phyloP scores from a whole-genome alignment of 2,113 vertebrate genomes.

The Eolophus roseicapilla region DNA sequence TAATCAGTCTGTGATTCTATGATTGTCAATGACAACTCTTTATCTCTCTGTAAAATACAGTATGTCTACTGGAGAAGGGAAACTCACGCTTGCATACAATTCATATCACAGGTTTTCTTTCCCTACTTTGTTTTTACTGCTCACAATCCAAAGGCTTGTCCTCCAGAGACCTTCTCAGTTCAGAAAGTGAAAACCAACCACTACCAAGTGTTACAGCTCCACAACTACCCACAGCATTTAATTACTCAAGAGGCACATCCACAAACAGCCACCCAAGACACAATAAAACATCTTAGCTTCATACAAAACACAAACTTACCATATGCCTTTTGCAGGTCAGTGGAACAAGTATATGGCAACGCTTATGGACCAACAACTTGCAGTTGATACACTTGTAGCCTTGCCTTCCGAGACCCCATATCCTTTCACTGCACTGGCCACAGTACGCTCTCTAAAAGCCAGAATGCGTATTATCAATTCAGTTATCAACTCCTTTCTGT shows the following conservation, averaged over 20 bases:
- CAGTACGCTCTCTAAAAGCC: constrained; percentile 87
- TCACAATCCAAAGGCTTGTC: background rate
- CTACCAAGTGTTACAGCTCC: background rate
- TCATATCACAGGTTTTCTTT: background rate
- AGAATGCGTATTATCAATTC: background rate
- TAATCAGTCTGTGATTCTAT: background rate
- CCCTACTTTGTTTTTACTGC: background rate
- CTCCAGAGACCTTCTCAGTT: background rate
- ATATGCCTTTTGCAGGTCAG: constrained; percentile 98
- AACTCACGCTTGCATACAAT: background rate
- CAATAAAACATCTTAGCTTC: accelerated
- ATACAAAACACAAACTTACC: constrained; percentile 76
- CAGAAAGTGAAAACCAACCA: background rate
- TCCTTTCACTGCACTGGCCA: constrained; percentile 96
- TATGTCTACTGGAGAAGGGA: background rate
- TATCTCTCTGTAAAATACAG: background rate
- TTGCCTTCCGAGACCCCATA: constrained; percentile 96
- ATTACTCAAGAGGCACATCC: accelerated
- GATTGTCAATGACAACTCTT: background rate
- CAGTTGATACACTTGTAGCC: constrained; percentile 99
- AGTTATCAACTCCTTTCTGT: background rate
- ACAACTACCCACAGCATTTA: accelerated
- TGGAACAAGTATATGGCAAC: constrained; percentile 92
- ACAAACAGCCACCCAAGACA: background rate
- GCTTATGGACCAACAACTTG: constrained; percentile 98